Base-by-base conservation (phyloP, 2,113 vertebrate species). In the Tachysurus vachellii region DNA sequence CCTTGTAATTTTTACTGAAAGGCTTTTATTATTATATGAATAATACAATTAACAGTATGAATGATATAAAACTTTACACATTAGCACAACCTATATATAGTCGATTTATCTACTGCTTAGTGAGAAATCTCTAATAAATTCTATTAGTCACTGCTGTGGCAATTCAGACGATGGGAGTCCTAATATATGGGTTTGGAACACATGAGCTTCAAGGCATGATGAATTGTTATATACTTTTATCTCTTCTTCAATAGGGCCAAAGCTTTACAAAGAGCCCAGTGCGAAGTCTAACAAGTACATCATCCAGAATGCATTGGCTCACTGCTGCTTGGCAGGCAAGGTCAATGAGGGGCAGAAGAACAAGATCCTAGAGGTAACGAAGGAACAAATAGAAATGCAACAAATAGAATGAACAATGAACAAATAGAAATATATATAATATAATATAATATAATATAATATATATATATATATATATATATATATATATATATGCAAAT, bases 201-300 rank as follows among this genome's bases (percentile, higher is more conserved):
- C 4, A 80, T 80, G 54, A 12, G 28, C 26, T 31, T 21, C 6
- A 79, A 68, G 26, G 31, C 17, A 36, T 44, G 10, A 28, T 66
- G 8, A 73, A 12, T 73, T 56, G 4, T 70, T 23, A 6, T 47
- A 75, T 68, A 68, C 70, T 77, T 36, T 16, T 5, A 19, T 83
- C 4, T 54, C 3, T 44, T 84, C 80, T 28, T 70, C 47, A 61
- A 68, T 56, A 99, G 98, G 98, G 92, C 98, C 98, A 91, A 99
- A 99, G 94, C 95, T 99, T 76, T 99, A 98, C 93, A 99, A 97
- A 92, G 98, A 99, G 93, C 98, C 98, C 17, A 99, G 98, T 94
- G 98, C 98, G 88, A 99, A 98, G 93, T 99, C 98, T 87, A 99
- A 99, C 93, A 99, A 99, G 85, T 97, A 99, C 87, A 99, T 99